Percentiles rank a stretch among this genome's conserved stretches.
Conservation (phyloP, 2,113 vertebrate species). For the Arenaria interpres region DNA sequence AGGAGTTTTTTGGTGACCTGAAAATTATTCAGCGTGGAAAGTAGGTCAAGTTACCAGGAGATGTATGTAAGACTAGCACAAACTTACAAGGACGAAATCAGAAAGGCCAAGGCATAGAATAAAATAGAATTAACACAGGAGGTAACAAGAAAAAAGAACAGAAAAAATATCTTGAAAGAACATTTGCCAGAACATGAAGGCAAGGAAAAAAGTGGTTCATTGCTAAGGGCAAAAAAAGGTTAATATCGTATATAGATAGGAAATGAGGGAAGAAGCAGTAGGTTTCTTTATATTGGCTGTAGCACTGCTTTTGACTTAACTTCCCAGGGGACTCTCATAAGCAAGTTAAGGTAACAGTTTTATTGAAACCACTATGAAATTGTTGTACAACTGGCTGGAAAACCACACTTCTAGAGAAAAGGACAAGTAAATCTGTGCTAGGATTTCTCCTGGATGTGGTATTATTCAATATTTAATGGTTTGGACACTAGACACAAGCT, state of each 20-base stretch:
- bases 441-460: not conserved
- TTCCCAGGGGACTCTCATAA: not conserved
- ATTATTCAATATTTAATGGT: not conserved
- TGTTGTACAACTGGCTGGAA: not conserved
- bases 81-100: not conserved
- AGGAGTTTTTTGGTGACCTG: not conserved
- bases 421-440: not conserved
- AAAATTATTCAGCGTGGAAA: not conserved
- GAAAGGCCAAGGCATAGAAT: not conserved
- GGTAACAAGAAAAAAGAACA: not conserved
- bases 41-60: conserved; percentile 12
- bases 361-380: not conserved
- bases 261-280: not conserved
- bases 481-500: not conserved
- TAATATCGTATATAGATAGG: not conserved
- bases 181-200: not conserved
- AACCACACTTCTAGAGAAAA: not conserved
- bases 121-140: not conserved
- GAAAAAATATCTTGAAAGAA: not conserved
- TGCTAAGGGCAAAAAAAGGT: not conserved
- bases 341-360: not conserved
- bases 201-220: not conserved
- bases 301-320: not conserved
- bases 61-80: not conserved
- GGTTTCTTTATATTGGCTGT: not conserved